Evolutionary conservation across 2,888 invertebrate species (phyloP), one percentile per base, ranked within the genome.

Genomic region (Pristionchus exspectatus): DNA sequence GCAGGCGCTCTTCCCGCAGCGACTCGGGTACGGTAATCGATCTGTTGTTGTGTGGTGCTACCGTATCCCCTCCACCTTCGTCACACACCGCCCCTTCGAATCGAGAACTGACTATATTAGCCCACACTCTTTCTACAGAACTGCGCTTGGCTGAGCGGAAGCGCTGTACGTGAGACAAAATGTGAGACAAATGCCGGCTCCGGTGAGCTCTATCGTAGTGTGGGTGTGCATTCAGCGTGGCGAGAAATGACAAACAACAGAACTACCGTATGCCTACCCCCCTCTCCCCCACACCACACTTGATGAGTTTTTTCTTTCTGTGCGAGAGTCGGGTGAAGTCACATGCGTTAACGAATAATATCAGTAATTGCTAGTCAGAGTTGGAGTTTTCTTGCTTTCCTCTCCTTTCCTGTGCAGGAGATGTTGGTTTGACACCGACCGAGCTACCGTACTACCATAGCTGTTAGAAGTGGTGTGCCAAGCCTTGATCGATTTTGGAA

Each of bases 1-100:
- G 18, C 93, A 94, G 90, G 93, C 93, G 54, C 91, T 92, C 90
- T 93, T 93, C 90, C 93, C 92, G 24, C 91, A 81, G 77, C 90
- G 89, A 56, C 89, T 90, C 83, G 90, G 90, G 89, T 90, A 83
- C 72, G 91, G 87, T 44, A 86, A 63, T 54, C 81, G 56, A 27
- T 88, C 63, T 85, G 83, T 90, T 85, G 83, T 90, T 66, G 87
- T 85, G 81, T 88, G 88, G 83, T 88, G 88, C 56, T 77, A 77
- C 77, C 59, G 74, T 77, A 81, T 27, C 81, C 54, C 21, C 44
- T 56, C 88, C 63, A 38, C 38, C 44, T 33, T 54, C 74, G 14
- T n/a, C n/a, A 21, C 74, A 88, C 56, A 87, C 63, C 69, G n/a
- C 30, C 33, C 30, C 59, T 16, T 77, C 81, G 63, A 88, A 77